Conservation (phyloP, 2,797 vertebrate genomes). For the Xiphorhynchus erythropygius region DNA sequence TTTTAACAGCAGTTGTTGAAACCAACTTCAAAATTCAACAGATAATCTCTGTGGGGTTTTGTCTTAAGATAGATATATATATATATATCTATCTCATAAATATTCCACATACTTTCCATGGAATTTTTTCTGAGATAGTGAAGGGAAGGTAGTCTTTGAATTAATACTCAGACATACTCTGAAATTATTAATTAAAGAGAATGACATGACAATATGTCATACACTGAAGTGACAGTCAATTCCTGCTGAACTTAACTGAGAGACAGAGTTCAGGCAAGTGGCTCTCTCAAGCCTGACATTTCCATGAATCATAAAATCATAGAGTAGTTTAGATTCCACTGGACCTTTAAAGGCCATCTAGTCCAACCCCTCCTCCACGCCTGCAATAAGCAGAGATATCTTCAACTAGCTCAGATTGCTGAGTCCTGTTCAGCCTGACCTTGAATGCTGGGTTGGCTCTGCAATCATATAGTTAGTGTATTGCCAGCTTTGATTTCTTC, state of each 20-base stretch:
- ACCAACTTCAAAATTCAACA: background rate
- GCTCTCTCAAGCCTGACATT: background rate
- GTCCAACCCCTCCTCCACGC: rapidly evolving
- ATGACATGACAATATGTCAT: background rate
- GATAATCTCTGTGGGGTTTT: background rate
- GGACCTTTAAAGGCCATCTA: background rate
- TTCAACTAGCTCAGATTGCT: background rate
- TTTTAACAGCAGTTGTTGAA: background rate
- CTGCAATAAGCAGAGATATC: background rate
- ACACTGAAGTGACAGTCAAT: background rate
- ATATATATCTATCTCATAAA: background rate
- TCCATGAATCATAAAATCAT: background rate
- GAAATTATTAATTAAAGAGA: background rate
- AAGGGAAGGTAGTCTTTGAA: background rate
- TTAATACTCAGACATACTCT: background rate
- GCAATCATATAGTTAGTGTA: background rate
- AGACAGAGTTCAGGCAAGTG: background rate
- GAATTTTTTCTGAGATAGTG: background rate
- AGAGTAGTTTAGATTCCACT: background rate
- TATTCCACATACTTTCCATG: background rate
- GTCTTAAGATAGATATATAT: background rate
- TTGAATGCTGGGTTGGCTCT: background rate
- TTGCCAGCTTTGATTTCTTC: background rate
- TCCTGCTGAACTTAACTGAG: background rate
- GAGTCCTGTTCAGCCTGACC: background rate